phyloP scores from a whole-genome alignment of 2,888 invertebrate species.

The Torymus texanus region DNA sequence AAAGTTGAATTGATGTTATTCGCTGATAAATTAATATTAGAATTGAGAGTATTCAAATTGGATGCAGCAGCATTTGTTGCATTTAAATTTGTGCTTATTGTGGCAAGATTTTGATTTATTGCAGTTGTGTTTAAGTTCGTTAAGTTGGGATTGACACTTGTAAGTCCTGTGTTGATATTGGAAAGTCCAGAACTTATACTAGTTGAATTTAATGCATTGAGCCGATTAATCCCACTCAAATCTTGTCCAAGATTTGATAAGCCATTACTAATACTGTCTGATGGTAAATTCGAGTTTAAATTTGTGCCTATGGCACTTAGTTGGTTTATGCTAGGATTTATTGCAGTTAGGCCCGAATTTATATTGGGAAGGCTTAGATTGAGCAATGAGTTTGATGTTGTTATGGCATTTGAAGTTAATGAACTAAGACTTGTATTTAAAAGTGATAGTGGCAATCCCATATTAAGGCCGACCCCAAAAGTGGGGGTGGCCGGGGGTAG shows the following conservation, averaged over 20 bases:
- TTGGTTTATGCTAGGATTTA: conserved; percentile 72
- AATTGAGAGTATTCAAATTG: conserved; percentile 66
- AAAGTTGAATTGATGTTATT: conserved; percentile 67
- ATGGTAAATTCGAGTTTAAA: conserved; percentile 70
- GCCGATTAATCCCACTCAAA: conserved; percentile 70
- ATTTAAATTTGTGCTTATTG: conserved; percentile 67
- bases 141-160: conserved; percentile 68
- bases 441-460: conserved; percentile 74
- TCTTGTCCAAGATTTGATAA: conserved; percentile 71
- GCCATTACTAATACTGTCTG: conserved; percentile 72
- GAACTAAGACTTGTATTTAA: conserved; percentile 73
- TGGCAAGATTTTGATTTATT: conserved; percentile 70
- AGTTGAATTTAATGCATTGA: conserved; percentile 68
- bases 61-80: conserved; percentile 66
- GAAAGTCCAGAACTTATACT: conserved; percentile 70
- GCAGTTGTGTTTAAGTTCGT: conserved; percentile 67
- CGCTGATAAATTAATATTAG: conserved; percentile 64
- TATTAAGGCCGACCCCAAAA: conserved; percentile 75
- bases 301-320: conserved; percentile 71
- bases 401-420: conserved; percentile 74
- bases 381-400: conserved; percentile 74
- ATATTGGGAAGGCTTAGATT: conserved; percentile 72
- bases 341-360: conserved; percentile 71
- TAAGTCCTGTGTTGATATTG: conserved; percentile 67
- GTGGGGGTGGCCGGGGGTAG: conserved; percentile 75